Conservation (phyloP, 2,888 invertebrate genomes). For the Falcaria lacertinaria region DNA sequence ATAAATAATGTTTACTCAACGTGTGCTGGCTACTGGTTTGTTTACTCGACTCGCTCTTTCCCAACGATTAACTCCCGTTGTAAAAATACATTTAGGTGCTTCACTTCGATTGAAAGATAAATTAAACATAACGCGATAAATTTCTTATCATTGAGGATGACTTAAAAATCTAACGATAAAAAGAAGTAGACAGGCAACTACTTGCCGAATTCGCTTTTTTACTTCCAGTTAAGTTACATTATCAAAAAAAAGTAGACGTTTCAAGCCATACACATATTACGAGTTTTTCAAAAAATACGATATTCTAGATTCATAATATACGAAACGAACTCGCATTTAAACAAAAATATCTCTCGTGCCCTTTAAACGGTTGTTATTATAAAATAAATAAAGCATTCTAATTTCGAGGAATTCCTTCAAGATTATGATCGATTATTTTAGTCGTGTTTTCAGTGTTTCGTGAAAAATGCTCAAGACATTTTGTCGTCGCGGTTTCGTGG, state of each 20-base stretch:
- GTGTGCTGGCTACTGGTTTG: constrained; percentile 48
- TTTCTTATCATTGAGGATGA: background rate
- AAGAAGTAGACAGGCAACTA: too few species aligned
- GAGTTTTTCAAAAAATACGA: too few species aligned
- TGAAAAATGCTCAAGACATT: constrained; percentile 64
- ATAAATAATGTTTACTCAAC: constrained; percentile 47
- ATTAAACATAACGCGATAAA: background rate
- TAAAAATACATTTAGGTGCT: background rate
- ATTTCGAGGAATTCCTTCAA: constrained; percentile 52
- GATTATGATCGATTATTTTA: constrained; percentile 75
- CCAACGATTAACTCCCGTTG: constrained; percentile 11
- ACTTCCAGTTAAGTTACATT: too few species aligned
- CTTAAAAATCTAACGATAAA: background rate
- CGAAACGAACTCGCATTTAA: too few species aligned
- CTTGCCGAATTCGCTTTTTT: too few species aligned
- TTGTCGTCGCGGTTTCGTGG: constrained; percentile 57
- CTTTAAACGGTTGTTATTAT: constrained; percentile 27
- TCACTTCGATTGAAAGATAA: background rate
- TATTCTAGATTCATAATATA: too few species aligned
- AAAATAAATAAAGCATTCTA: constrained; percentile 45
- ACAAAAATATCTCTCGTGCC: constrained; percentile 2
- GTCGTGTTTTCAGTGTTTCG: constrained; percentile 60
- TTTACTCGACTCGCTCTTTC: constrained; percentile 16
- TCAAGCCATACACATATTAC: too few species aligned
- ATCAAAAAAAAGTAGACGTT: too few species aligned